A percentile compares a stretch with the other conserved stretches of the same genome.
Evolutionary conservation across 2,797 vertebrate species (phyloP).

Genomic region (Lerista edwardsae): DNA sequence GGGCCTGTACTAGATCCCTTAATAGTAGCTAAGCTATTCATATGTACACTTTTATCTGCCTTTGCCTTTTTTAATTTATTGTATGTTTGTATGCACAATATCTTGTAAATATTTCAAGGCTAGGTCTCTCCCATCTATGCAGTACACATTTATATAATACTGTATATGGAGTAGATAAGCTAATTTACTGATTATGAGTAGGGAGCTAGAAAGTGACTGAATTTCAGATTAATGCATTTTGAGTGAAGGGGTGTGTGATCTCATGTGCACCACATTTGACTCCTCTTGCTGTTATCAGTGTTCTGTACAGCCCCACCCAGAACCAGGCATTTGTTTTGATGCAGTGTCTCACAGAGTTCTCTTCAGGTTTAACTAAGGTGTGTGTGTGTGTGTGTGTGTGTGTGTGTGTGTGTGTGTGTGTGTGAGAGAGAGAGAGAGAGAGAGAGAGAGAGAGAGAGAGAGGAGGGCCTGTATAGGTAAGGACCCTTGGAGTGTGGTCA

Average conservation of each 20-base stretch:
- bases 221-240: background rate
- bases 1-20: background rate
- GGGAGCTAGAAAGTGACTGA: background rate
- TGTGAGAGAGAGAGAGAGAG: too few species aligned
- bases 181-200: background rate
- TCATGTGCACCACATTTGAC: background rate
- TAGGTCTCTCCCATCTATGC: background rate
- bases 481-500: background rate
- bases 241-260: background rate
- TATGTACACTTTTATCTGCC: background rate
- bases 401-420: too few species aligned
- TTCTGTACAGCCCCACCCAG: constrained; percentile 9
- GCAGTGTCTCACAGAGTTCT: background rate
- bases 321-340: background rate
- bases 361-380: background rate
- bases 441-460: background rate
- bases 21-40: background rate
- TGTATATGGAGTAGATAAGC: background rate
- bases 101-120: background rate
- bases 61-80: too few species aligned
- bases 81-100: too few species aligned
- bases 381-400: background rate
- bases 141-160: background rate
- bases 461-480: background rate
- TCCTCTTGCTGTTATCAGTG: background rate